Conservation (phyloP, 2,113 vertebrate genomes). For the Elachura formosa region DNA sequence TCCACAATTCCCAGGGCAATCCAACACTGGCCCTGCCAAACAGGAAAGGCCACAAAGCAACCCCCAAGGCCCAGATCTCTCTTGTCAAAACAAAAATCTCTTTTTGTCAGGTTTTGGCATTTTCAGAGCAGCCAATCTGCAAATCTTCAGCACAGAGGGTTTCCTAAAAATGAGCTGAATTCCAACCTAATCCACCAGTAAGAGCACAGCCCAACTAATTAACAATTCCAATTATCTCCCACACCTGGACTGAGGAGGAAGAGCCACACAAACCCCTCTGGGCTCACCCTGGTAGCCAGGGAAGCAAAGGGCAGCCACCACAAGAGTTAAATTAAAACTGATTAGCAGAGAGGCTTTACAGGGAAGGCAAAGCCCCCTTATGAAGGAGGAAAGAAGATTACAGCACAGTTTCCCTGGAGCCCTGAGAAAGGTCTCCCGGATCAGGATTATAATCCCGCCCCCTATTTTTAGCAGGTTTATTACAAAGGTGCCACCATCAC, state of each 20-base stretch:
- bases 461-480: conserved; percentile 35
- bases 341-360: conserved; percentile 24
- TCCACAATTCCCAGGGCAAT: background rate
- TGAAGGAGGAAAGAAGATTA: conserved; percentile 52
- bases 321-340: conserved; percentile 14
- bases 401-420: background rate
- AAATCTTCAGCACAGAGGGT: background rate
- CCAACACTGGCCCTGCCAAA: background rate
- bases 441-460: background rate
- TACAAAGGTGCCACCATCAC: background rate
- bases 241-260: background rate
- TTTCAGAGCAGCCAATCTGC: background rate
- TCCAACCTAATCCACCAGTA: background rate
- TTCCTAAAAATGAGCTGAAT: background rate
- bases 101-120: background rate
- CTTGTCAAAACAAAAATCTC: no score
- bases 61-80: background rate
- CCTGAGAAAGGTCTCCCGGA: background rate
- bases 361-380: background rate
- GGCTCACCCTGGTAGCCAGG: background rate
- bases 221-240: background rate
- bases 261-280: accelerated
- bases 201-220: background rate
- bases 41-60: background rate
- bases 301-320: conserved; percentile 7